A percentile compares a stretch with the other conserved stretches of the same genome.
These are phyloP conservation scores for Gadopsis bispinosus DNA, from an alignment of 2,797 vertebrate species.

Conservation along the genomic window DNA sequence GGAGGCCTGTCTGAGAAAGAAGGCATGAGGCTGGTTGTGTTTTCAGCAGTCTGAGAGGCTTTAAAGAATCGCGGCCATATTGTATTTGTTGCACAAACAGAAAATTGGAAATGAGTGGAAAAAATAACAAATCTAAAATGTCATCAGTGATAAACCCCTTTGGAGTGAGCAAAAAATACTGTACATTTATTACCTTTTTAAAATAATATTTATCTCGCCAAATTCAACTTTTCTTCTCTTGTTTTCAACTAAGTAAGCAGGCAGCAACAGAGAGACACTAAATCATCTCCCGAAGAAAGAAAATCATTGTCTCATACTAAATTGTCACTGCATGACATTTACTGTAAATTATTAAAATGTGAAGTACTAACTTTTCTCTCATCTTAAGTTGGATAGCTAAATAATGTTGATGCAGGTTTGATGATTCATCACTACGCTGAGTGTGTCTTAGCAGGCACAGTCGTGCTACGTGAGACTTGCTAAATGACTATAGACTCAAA, in stretches of 20 bases:
- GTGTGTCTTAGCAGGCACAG: conserved; percentile 20
- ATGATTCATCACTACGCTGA: conserved; percentile 43
- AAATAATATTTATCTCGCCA: background rate
- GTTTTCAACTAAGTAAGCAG: background rate
- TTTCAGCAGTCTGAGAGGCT: conserved; percentile 70
- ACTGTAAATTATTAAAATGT: conserved; percentile 12
- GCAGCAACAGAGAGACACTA: conserved; percentile 9
- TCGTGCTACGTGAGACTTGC: conserved; percentile 12
- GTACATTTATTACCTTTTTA: background rate
- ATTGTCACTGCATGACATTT: conserved; percentile 4
- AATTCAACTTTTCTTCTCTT: background rate
- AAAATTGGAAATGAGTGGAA: conserved; percentile 27
- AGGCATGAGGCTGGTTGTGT: conserved; percentile 76
- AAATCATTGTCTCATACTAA: background rate
- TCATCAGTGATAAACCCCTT: background rate
- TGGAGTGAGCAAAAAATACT: background rate
- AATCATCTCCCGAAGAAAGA: background rate
- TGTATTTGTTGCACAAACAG: conserved; percentile 60
- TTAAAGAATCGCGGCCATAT: conserved; percentile 72
- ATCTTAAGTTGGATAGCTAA: background rate
- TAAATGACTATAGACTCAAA: conserved; percentile 53
- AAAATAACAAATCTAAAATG: conserved; percentile 12
- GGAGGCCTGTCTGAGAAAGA: conserved; percentile 86
- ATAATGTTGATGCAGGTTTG: conserved; percentile 5
- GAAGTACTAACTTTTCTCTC: conserved; percentile 10